Conservation (phyloP, 2,113 vertebrate species). For the Candoia aspera region DNA sequence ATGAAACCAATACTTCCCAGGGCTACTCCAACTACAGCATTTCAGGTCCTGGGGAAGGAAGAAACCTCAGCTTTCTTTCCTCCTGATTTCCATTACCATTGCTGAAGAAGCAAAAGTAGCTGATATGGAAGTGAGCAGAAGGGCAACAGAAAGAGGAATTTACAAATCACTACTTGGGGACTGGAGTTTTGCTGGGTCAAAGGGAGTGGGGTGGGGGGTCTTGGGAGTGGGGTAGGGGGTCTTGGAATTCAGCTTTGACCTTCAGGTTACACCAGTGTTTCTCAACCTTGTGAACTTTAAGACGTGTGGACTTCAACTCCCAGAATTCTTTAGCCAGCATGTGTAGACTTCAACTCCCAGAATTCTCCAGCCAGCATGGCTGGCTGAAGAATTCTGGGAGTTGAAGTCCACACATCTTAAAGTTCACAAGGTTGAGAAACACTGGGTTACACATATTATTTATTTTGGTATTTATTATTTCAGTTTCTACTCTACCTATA, state of each 20-base stretch:
- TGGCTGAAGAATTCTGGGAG: too few species aligned
- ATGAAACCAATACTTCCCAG: neutral
- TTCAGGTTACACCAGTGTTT: neutral
- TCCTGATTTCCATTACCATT: neutral
- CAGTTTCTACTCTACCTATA: neutral
- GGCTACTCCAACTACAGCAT: neutral
- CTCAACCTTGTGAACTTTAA: too few species aligned
- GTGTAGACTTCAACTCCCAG: too few species aligned
- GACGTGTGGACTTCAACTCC: too few species aligned
- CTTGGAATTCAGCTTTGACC: neutral
- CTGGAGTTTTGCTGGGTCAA: neutral
- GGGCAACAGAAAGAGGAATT: neutral
- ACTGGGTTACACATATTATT: too few species aligned
- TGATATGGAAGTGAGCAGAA: neutral
- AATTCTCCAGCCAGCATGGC: too few species aligned
- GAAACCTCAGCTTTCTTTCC: neutral
- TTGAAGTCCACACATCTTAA: too few species aligned
- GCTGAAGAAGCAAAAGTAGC: neutral
- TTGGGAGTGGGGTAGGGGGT: neutral
- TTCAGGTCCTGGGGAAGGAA: neutral
- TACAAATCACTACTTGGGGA: neutral
- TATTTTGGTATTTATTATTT: neutral
- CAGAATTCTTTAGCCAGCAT: too few species aligned
- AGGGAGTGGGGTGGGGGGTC: neutral
- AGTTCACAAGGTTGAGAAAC: too few species aligned